A percentile compares a stretch with the other conserved stretches of the same genome.
Conservation (phyloP, 2,888 invertebrate species). For the Dermolepida albohirtum region DNA sequence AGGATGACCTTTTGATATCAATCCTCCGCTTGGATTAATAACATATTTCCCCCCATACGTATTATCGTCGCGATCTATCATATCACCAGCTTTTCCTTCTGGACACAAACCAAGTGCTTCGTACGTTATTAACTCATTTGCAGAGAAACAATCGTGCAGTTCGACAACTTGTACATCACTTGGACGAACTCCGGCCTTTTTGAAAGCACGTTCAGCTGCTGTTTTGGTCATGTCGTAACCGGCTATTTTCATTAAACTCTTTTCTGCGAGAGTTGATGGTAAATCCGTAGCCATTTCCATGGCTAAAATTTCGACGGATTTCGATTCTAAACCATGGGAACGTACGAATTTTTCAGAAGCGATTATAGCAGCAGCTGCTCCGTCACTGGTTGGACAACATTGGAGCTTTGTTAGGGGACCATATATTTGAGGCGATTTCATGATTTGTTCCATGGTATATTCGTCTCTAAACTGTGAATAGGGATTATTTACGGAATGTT, state of each 20-base stretch:
- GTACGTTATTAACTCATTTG: slow-evolving; percentile 96
- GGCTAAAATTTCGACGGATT: slow-evolving; percentile 95
- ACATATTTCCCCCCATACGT: slow-evolving; percentile 98
- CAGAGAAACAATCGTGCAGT: slow-evolving; percentile 97
- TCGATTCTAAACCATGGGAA: slow-evolving; percentile 81
- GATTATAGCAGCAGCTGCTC: slow-evolving; percentile 92
- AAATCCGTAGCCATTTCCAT: slow-evolving; percentile 98
- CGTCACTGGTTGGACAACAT: slow-evolving; percentile 86
- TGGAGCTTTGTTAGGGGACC: slow-evolving; percentile 80
- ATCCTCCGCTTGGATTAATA: slow-evolving; percentile 98
- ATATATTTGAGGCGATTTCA: slow-evolving; percentile 88
- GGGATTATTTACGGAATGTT: slow-evolving; percentile 96
- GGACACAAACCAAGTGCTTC: slow-evolving; percentile 95
- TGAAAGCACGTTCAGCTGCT: slow-evolving; percentile 82
- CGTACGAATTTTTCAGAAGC: slow-evolving; percentile 93
- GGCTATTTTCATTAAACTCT: slow-evolving; percentile 83
- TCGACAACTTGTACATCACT: slow-evolving; percentile 93
- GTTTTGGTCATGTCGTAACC: slow-evolving; percentile 94
- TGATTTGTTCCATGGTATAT: slow-evolving; percentile 90
- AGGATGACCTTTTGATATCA: slow-evolving; percentile 98
- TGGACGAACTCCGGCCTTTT: slow-evolving; percentile 79
- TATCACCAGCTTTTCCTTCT: slow-evolving; percentile 90
- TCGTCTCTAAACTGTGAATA: slow-evolving; percentile 94
- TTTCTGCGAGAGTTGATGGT: slow-evolving; percentile 83
- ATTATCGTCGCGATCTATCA: slow-evolving; percentile 94